These are phyloP conservation scores for Oreotragus oreotragus DNA, from an alignment of 2,113 vertebrate genomes.

Conservation along the genomic window DNA sequence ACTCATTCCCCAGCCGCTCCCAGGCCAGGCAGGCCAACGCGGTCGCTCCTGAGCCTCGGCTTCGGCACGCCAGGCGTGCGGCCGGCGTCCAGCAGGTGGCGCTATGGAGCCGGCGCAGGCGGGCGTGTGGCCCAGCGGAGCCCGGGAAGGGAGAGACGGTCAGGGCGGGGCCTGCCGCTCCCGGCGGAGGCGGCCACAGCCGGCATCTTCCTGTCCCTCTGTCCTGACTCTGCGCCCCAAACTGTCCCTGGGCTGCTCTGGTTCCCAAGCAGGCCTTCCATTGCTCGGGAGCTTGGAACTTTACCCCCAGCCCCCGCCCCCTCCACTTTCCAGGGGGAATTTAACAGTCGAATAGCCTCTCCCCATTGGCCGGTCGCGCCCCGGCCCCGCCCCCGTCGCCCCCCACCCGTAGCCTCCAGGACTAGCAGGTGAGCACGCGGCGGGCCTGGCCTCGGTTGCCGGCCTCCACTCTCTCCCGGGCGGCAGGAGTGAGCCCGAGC, in stretches of 20 bases:
- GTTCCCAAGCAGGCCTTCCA: neutral
- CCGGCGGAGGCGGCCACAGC: neutral
- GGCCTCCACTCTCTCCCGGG: fast-evolving
- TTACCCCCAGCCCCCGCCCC: neutral
- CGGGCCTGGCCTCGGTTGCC: fast-evolving
- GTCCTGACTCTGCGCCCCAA: neutral
- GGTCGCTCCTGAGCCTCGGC: neutral
- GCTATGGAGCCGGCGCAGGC: neutral
- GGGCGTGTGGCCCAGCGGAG: neutral
- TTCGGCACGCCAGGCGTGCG: neutral
- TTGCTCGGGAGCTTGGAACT: neutral
- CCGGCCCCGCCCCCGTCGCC: neutral
- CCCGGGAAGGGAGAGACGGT: neutral
- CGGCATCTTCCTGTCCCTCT: neutral
- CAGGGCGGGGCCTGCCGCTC: neutral
- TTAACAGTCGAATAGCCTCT: too few relatives aligned
- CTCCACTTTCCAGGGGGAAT: neutral
- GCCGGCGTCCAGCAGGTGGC: conserved; percentile 33
- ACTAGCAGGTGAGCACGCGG: neutral
- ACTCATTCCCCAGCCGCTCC: neutral
- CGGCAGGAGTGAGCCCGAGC: neutral
- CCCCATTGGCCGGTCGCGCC: neutral
- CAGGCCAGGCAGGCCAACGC: neutral
- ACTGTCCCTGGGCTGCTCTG: neutral
- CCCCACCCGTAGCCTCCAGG: neutral